Base-by-base conservation (phyloP, 1,140 invertebrate species). In the Conus ventricosus region DNA sequence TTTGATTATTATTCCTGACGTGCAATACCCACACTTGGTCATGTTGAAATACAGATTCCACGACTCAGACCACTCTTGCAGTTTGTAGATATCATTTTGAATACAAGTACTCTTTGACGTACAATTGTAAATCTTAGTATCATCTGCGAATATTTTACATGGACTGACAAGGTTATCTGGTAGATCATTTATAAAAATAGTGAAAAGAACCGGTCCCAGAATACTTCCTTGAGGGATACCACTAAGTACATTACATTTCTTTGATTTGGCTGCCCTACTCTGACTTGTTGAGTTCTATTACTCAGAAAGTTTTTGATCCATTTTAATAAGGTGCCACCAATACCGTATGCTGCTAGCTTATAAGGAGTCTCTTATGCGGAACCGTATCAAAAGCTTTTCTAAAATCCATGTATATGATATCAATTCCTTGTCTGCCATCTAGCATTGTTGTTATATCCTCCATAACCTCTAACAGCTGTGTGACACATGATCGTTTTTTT, bases 161-260 rank as follows among this genome's bases (percentile, higher is more conserved):
- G 76, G 25, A 80, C 17, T 23, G 17, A 23, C 25, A 13, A 80
- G 1, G 13, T 15, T 5, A 13, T n/a, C 0, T 5, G 76, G 76
- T 23, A 80, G 51, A 80, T 80, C 76, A 80, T 80, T 80, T 23
- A 80, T 80, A 80, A 80, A 80, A 25, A 80, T 51, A 11, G 76
- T 25, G 25, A 63, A 63, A 20, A 63, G 60, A 27, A 80, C 25
- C 17, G 51, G 76, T 80, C 51, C 76, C 13, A 80, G 51, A 6
- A 80, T 80, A 4, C 76, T 80, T 6, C 25, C 76, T n/a, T 80
- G 76, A 80, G 23, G 76, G 51, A 80, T 80, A 20, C 23, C 76
- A n/a, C 76, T 80, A 13, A 8, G 51, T 27, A 80, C 15, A 27
- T 80, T 80, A n/a, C 39, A 39, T 39, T 39, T 39, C 0, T 39